phyloP scores from a whole-genome alignment of 2,797 vertebrate species.

The Peromyscus aztecus region DNA sequence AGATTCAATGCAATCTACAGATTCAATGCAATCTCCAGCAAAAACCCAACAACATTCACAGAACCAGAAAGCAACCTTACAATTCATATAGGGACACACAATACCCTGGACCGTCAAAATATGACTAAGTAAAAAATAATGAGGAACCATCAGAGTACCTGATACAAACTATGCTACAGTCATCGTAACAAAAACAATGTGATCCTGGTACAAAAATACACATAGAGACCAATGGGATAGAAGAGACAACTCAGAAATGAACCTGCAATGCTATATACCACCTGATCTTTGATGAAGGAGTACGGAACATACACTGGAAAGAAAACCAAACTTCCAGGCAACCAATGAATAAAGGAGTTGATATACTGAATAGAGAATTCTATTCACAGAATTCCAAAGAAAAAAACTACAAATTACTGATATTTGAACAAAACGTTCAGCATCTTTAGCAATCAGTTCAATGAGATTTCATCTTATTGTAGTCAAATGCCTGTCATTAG shows the following conservation, averaged over 20 bases:
- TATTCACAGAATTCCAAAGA: background rate
- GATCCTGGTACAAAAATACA: background rate
- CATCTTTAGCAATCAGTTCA: background rate
- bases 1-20: background rate
- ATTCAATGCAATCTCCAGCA: background rate
- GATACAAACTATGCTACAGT: background rate
- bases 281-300: background rate
- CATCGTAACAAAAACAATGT: background rate
- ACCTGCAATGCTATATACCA: background rate
- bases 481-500: background rate
- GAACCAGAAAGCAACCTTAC: background rate
- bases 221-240: background rate
- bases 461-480: background rate
- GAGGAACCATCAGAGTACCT: no score
- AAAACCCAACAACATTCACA: background rate
- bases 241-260: background rate
- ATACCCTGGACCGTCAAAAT: background rate
- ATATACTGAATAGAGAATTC: background rate
- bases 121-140: background rate
- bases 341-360: background rate
- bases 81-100: background rate
- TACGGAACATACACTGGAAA: background rate
- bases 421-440: background rate
- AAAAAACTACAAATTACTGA: background rate
- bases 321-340: background rate